Conservation (phyloP, 2,113 vertebrate species). For the Forbesichthys agassizii region DNA sequence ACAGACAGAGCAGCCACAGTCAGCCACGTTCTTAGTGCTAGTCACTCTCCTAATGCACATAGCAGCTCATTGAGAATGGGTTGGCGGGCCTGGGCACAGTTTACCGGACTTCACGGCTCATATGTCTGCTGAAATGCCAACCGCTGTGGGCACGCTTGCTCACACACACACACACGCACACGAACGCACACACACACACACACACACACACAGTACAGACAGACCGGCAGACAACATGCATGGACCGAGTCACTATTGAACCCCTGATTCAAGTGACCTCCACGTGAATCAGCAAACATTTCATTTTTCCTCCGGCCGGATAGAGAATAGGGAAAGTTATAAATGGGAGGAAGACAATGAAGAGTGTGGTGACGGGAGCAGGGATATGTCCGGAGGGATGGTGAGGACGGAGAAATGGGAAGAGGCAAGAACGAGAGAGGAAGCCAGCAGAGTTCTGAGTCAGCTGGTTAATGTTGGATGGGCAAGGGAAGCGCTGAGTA, state of each 20-base stretch:
- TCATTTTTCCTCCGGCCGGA: slow-evolving; percentile 47
- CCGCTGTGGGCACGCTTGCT: slow-evolving; percentile 53
- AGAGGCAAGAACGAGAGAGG: slow-evolving; percentile 20
- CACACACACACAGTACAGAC: slow-evolving; percentile 21
- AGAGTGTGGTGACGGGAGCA: slow-evolving; percentile 25
- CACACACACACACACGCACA: slow-evolving; percentile 10
- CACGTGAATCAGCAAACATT: slow-evolving; percentile 75
- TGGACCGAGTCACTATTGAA: slow-evolving; percentile 65
- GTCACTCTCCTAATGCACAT: slow-evolving; percentile 47
- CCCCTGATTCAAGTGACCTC: slow-evolving; percentile 63
- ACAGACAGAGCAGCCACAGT: slow-evolving; percentile 13
- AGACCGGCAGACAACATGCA: slow-evolving; percentile 31
- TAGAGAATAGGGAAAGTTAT: slow-evolving; percentile 42
- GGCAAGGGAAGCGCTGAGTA: slow-evolving; percentile 65
- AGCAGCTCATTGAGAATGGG: slow-evolving; percentile 59
- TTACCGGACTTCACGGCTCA: slow-evolving; percentile 63
- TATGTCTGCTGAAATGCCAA: slow-evolving; percentile 64
- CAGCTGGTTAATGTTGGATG: slow-evolving; percentile 49
- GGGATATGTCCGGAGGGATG: slow-evolving; percentile 53
- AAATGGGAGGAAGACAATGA: slow-evolving; percentile 61
- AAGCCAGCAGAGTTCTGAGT: slow-evolving; percentile 57
- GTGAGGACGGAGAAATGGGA: slow-evolving; percentile 30
- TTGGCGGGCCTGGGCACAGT: slow-evolving; percentile 49
- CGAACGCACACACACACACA: too few relatives aligned
- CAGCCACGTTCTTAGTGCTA: slow-evolving; percentile 43